These are phyloP conservation scores for Phortica variegata DNA, from an alignment of 1,140 invertebrate species.

Conservation along the genomic window DNA sequence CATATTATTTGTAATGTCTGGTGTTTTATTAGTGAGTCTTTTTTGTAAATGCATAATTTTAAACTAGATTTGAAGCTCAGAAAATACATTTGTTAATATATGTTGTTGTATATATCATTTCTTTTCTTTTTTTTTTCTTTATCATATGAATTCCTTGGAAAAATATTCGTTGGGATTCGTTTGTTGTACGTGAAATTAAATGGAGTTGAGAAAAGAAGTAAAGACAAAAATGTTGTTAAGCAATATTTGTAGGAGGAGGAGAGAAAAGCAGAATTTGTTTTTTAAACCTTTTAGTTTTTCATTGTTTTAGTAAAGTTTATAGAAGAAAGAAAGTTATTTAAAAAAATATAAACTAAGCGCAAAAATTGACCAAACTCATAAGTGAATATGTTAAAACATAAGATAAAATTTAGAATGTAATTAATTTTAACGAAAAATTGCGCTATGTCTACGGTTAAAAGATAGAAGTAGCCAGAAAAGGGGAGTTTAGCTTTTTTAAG, in stretches of 20 bases:
- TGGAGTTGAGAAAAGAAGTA: constrained; percentile 55
- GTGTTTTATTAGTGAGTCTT: too few species aligned
- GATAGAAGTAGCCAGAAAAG: not conserved
- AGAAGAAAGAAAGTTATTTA: constrained; percentile 10
- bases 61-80: too few species aligned
- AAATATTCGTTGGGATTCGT: too few species aligned
- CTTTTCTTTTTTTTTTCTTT: constrained; percentile 57
- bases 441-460: constrained; percentile 26
- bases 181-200: constrained; percentile 40
- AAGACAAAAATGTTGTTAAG: constrained; percentile 53
- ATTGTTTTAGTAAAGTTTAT: constrained; percentile 23
- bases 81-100: too few species aligned
- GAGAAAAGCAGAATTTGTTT: constrained; percentile 22
- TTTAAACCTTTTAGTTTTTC: constrained; percentile 11
- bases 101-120: constrained; percentile 54
- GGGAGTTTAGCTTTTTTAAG: not conserved
- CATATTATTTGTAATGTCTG: too few species aligned
- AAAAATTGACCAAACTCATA: constrained; percentile 19
- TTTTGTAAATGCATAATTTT: too few species aligned
- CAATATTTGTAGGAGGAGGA: constrained; percentile 39
- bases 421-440: constrained; percentile 10
- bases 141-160: constrained; percentile 55
- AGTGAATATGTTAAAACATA: constrained; percentile 8
- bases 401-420: constrained; percentile 3
- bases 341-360: not conserved